Evolutionary conservation across 2,888 invertebrate genomes (phyloP).

Genomic region (Argynnis bischoffii): DNA sequence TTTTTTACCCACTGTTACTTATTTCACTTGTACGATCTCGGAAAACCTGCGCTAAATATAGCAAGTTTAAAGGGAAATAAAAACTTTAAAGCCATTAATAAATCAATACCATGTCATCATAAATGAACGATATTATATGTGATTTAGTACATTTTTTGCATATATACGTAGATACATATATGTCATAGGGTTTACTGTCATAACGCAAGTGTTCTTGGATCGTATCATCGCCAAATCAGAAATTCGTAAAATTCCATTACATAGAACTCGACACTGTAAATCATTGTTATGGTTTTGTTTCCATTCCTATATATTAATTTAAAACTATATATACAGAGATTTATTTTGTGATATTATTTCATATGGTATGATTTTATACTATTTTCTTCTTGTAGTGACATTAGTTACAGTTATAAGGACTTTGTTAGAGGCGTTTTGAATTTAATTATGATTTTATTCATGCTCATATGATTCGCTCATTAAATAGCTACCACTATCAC

Average conservation of each 20-base stretch:
- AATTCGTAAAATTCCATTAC: conserved; percentile 22
- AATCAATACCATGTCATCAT: not conserved
- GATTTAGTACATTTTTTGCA: not conserved
- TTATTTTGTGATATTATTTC: not conserved
- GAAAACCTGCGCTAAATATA: conserved; percentile 8
- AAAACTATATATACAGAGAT: not conserved
- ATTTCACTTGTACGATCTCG: conserved; percentile 16
- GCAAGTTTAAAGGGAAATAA: not conserved
- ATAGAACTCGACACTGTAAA: conserved; percentile 18
- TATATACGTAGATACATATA: not conserved
- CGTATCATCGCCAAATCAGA: conserved; percentile 21
- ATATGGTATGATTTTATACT: not conserved
- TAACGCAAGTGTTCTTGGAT: conserved; percentile 16
- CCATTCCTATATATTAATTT: conserved; percentile 7
- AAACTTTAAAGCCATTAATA: not conserved
- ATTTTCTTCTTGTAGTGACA: conserved; percentile 9
- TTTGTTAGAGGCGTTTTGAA: conserved; percentile 9
- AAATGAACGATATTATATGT: not conserved
- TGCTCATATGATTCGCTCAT: conserved; percentile 18
- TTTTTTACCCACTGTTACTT: not conserved
- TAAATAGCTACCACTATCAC: conserved; percentile 15
- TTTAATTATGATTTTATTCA: conserved; percentile 14
- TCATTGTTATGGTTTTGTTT: conserved; percentile 16
- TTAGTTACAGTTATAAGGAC: conserved; percentile 11
- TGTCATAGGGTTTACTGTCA: too few species aligned